Evolutionary conservation across 2,113 vertebrate genomes (phyloP).

Genomic region (Mirza zaza): DNA sequence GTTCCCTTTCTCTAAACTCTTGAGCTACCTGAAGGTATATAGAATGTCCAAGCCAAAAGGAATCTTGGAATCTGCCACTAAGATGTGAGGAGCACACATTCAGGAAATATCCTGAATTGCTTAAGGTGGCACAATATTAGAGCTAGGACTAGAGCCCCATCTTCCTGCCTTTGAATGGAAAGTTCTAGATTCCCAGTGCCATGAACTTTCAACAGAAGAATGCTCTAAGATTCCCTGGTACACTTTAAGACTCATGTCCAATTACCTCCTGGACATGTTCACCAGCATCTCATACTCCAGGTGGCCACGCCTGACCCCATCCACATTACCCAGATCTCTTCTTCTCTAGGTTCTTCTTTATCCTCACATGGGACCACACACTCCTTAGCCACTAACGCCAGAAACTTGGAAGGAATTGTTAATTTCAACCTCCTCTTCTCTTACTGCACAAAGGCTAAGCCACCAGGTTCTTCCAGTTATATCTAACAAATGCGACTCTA

Average conservation of each 20-base stretch:
- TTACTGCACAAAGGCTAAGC: not conserved
- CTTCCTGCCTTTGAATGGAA: not conserved
- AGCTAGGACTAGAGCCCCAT: not conserved
- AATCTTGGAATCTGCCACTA: not conserved
- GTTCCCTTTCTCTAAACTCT: not conserved
- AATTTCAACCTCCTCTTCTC: not conserved
- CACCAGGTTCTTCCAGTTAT: not conserved
- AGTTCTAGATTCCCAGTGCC: not conserved
- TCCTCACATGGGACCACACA: not conserved
- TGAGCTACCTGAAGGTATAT: not conserved
- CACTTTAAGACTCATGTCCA: not conserved
- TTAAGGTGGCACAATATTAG: not conserved
- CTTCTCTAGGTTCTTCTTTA: not conserved
- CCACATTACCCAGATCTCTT: not conserved
- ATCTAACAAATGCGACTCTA: not conserved
- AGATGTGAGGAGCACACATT: not conserved
- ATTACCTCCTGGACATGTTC: not conserved
- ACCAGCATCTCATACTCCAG: not conserved
- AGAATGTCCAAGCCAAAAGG: not conserved
- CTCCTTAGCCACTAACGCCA: not conserved
- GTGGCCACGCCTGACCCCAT: too few species aligned
- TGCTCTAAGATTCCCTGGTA: not conserved
- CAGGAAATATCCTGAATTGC: not conserved
- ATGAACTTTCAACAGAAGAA: not conserved
- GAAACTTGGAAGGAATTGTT: not conserved